Base-by-base conservation (phyloP, 2,113 vertebrate species). In the Corythornis cristatus region DNA sequence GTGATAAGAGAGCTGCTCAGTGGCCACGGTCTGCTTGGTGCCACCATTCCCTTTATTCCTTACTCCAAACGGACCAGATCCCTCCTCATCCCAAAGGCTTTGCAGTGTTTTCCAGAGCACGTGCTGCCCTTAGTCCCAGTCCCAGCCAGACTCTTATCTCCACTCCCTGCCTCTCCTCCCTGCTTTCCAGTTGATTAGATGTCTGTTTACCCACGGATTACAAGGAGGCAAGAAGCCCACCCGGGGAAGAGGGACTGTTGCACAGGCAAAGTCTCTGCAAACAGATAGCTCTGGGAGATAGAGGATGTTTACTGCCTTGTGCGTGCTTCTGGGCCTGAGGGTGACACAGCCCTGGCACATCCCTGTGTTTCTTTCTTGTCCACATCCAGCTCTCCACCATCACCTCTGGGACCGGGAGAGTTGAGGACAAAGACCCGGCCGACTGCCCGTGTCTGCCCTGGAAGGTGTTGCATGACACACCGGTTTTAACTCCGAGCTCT, bases 121-220 rank as follows among this genome's bases (percentile, higher is more conserved):
- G 1, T 5, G 71, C 84, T 16, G 45, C 61, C 4, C 3, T 35
- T 43, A 37, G 43, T 57, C 78, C 82, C 80, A 5, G 4, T 95
- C 92, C 92, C 92, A 89, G 6, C 12, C 0, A 1, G 89, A 1
- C 64, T 56, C 76, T 95, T 95, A 84, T 93, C 93, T 0, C 50
- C 1, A 43, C 90, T 86, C 81, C 12, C 33, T 13, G 4, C 62
- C 80, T 51, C 72, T 8, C 1, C 31, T 68, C 89, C 58, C 60
- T 2, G 83, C 86, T 31, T 73, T 74, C 79, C 86, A 70, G 72
- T 33, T 83, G 83, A 87, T 83, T 43, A 90, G 62, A 74, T 61
- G 62, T 77, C 80, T 97, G 42, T 96, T 97, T 97, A n/a, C 96
- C 88, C 7, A 76, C 0, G 40, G 93, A 95, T 97, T 95, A 96